A percentile compares a stretch with the other conserved stretches of the same genome.
phyloP scores from a whole-genome alignment of 2,113 vertebrate species.

The Scortum barcoo region DNA sequence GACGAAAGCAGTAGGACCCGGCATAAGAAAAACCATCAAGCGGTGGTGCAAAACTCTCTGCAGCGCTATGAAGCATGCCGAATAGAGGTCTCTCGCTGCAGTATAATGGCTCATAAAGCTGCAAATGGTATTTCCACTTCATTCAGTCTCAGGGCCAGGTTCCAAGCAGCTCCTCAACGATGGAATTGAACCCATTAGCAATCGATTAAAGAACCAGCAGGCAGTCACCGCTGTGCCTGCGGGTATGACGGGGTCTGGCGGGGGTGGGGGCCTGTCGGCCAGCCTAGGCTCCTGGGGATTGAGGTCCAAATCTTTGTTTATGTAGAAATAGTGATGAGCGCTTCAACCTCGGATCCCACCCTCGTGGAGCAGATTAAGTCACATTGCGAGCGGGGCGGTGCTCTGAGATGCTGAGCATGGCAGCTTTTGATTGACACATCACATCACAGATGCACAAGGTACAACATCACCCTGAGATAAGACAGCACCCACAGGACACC shows the following conservation, averaged over 20 bases:
- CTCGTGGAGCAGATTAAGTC: conserved; percentile 65
- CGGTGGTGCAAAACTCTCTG: conserved; percentile 80
- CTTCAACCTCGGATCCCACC: conserved; percentile 64
- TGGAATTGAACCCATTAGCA: conserved; percentile 87
- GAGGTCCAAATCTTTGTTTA: conserved; percentile 81
- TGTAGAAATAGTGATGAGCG: conserved; percentile 70
- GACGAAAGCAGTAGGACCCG: conserved; percentile 75
- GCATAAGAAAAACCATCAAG: conserved; percentile 84
- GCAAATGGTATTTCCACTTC: conserved; percentile 87
- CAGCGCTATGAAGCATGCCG: conserved; percentile 83
- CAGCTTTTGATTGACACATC: conserved; percentile 64
- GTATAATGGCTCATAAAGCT: conserved; percentile 88
- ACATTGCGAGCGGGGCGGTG: conserved; percentile 11
- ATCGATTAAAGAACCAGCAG: conserved; percentile 88
- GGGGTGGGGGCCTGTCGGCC: conserved; percentile 37
- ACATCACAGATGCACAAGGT: conserved; percentile 43
- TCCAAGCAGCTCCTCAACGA: conserved; percentile 84
- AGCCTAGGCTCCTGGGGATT: conserved; percentile 60
- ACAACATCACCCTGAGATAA: conserved; percentile 34
- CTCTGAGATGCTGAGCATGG: conserved; percentile 21
- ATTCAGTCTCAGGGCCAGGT: conserved; percentile 86
- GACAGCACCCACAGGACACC: conserved; percentile 56
- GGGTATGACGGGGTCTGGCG: conserved; percentile 58
- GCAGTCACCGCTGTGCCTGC: conserved; percentile 78
- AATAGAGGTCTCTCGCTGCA: conserved; percentile 85